Evolutionary conservation across 2,888 invertebrate species (phyloP).

Genomic region (Limnephilus lunatus): DNA sequence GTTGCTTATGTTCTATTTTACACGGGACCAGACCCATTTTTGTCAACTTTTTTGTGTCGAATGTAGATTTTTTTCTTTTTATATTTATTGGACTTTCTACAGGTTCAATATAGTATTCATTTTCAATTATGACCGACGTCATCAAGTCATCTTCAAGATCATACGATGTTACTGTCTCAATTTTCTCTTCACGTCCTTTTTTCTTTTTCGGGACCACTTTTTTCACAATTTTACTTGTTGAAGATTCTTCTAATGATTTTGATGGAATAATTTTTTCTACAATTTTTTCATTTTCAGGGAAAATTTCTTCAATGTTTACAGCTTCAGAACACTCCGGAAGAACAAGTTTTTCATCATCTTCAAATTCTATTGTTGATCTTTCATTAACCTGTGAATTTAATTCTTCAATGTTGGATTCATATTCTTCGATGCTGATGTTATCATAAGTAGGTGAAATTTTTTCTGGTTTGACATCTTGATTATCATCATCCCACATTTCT

Average conservation of each 20-base stretch:
- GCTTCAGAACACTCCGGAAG: slow-evolving; percentile 64
- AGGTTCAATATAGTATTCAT: slow-evolving; percentile 66
- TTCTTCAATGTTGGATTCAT: slow-evolving; percentile 68
- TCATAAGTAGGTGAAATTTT: slow-evolving; percentile 66
- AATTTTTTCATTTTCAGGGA: slow-evolving; percentile 13
- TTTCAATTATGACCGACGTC: slow-evolving; percentile 11
- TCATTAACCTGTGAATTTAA: slow-evolving; percentile 68
- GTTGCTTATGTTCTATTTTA: slow-evolving; percentile 64
- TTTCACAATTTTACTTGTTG: slow-evolving; percentile 67
- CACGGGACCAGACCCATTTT: slow-evolving; percentile 60
- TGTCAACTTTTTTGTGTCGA: slow-evolving; percentile 66
- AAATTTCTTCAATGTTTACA: slow-evolving; percentile 67
- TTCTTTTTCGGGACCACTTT: slow-evolving; percentile 55
- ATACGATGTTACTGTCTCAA: slow-evolving; percentile 12
- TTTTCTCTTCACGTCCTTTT: slow-evolving; percentile 32
- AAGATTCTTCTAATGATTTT: slow-evolving; percentile 68
- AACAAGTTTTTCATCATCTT: slow-evolving; percentile 68
- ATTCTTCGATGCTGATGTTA: slow-evolving; percentile 74
- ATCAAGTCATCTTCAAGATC: slow-evolving; percentile 33
- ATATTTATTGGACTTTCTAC: slow-evolving; percentile 69
- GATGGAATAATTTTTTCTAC: slow-evolving; percentile 8
- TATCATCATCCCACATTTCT: slow-evolving; percentile 74
- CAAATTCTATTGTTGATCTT: slow-evolving; percentile 70
- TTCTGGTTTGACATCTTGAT: slow-evolving; percentile 66
- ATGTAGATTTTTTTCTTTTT: slow-evolving; percentile 68